Percentiles rank a stretch among this genome's conserved stretches.
phyloP scores from a whole-genome alignment of 2,888 invertebrate species.

The Spilosoma lubricipeda region DNA sequence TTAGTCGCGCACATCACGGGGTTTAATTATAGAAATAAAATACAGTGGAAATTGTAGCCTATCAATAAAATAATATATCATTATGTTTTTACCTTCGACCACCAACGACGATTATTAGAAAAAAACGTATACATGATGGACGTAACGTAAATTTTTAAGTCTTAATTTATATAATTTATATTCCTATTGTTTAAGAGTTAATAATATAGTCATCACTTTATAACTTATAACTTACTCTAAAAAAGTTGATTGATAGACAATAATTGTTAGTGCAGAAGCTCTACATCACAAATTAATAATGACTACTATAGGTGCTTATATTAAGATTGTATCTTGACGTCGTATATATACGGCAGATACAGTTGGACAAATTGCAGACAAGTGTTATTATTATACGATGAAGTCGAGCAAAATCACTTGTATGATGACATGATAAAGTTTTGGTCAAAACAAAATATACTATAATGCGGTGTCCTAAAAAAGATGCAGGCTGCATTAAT shows the following conservation, averaged over 20 bases:
- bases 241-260: conserved; percentile 1
- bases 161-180: conserved; percentile 18
- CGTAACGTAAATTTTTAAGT: neutral
- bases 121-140: conserved; percentile 3
- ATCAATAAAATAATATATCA: conserved; percentile 66
- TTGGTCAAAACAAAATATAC: conserved; percentile 56
- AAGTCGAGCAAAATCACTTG: conserved; percentile 51
- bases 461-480: conserved; percentile 62
- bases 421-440: conserved; percentile 62
- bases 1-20: conserved; percentile 59
- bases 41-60: conserved; percentile 70
- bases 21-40: conserved; percentile 67
- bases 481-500: conserved; percentile 52
- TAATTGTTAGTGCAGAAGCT: neutral
- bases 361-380: conserved; percentile 61
- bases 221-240: conserved; percentile 3
- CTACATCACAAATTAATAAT: neutral
- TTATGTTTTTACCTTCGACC: conserved; percentile 63
- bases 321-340: conserved; percentile 2
- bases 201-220: conserved; percentile 8
- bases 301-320: neutral
- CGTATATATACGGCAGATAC: conserved; percentile 45
- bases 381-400: conserved; percentile 68
- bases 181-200: conserved; percentile 6
- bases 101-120: conserved; percentile 57